Evolutionary conservation across 2,888 invertebrate genomes (phyloP).

Genomic region (Machimus atricapillus): DNA sequence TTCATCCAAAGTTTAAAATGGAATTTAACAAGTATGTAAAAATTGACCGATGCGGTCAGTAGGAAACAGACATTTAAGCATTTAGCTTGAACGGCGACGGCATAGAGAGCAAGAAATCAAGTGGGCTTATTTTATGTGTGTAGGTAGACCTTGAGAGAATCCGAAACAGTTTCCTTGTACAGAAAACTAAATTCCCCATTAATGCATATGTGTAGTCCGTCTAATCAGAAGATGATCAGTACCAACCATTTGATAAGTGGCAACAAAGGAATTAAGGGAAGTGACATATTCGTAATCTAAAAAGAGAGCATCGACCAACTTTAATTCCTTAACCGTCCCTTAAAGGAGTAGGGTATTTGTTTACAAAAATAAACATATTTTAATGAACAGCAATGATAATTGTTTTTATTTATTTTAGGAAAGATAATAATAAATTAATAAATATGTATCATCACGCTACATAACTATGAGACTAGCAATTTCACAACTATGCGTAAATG

Average conservation of each 20-base stretch:
- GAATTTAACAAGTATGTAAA: neutral
- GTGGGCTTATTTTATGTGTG: neutral
- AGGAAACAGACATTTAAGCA: neutral
- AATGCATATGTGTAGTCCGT: neutral
- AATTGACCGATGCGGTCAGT: neutral
- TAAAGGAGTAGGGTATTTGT: neutral
- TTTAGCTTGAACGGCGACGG: neutral
- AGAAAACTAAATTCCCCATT: neutral
- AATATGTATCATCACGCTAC: too few relatives aligned
- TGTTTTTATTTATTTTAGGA: too few relatives aligned
- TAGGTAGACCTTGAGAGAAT: neutral
- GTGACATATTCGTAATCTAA: constrained; percentile 17
- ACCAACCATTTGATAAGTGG: neutral
- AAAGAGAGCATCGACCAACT: neutral
- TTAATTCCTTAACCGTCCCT: neutral
- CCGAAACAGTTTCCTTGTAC: neutral
- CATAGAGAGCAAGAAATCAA: neutral
- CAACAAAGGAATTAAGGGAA: neutral
- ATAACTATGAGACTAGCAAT: too few relatives aligned
- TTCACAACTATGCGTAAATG: too few relatives aligned
- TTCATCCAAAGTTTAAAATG: too few relatives aligned
- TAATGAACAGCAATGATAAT: neutral
- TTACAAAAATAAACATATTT: neutral
- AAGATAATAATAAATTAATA: too few relatives aligned
- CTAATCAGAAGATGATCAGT: constrained; percentile 19